Percentiles rank a stretch among this genome's conserved stretches.
Conservation (phyloP, 2,888 invertebrate genomes). For the Autographa gamma region DNA sequence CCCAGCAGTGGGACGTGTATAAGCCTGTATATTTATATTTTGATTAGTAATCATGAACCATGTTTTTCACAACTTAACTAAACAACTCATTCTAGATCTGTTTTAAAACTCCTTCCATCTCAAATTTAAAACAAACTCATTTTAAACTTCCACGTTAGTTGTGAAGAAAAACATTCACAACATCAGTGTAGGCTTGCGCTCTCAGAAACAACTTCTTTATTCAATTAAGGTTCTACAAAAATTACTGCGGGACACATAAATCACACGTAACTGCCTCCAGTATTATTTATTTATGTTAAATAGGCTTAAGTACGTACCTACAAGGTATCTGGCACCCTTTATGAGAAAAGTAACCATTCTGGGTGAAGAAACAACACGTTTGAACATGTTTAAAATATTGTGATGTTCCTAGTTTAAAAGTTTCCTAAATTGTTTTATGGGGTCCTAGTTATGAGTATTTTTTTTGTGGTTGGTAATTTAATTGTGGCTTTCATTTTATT, state of each 20-base stretch:
- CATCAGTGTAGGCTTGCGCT: slow-evolving; percentile 11
- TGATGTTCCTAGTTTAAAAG: slow-evolving; percentile 26
- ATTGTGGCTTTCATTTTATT: slow-evolving; percentile 5
- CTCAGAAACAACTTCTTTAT: slow-evolving; percentile 72
- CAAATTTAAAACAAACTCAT: slow-evolving; percentile 2
- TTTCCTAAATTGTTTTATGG: slow-evolving; percentile 22
- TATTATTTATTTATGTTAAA: slow-evolving; percentile 84
- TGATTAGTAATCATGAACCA: too few species aligned
- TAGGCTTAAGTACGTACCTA: slow-evolving; percentile 73
- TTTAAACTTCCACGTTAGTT: not conserved
- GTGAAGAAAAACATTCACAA: slow-evolving; percentile 14
- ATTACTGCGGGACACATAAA: slow-evolving; percentile 77
- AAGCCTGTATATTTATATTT: too few species aligned
- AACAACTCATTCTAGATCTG: not conserved
- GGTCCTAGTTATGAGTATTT: not conserved
- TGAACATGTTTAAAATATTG: slow-evolving; percentile 34
- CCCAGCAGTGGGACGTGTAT: too few species aligned
- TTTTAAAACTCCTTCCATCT: not conserved
- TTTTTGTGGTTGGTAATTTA: slow-evolving; percentile 7
- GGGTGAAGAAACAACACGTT: slow-evolving; percentile 38
- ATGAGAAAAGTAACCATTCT: slow-evolving; percentile 53
- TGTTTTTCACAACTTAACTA: too few species aligned
- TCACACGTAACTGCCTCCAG: slow-evolving; percentile 76
- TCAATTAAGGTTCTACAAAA: slow-evolving; percentile 80
- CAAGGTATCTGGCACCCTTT: slow-evolving; percentile 65